Percentiles rank a stretch among this genome's conserved stretches.
phyloP scores from a whole-genome alignment of 2,888 invertebrate genomes.

The Hanleya hanleyi region DNA sequence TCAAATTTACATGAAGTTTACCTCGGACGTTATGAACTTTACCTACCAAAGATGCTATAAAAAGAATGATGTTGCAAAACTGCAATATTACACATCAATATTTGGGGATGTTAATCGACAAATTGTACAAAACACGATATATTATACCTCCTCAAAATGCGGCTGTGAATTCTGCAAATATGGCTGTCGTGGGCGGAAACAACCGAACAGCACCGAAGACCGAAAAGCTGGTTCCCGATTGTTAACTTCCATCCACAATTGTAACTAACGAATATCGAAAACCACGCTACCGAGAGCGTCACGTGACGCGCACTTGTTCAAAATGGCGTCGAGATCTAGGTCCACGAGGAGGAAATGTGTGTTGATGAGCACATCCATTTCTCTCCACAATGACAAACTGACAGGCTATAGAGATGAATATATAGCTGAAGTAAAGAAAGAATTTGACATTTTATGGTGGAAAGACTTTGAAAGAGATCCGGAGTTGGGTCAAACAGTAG shows the following conservation, averaged over 20 bases:
- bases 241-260: too few relatives aligned
- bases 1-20: too few relatives aligned
- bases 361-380: neutral
- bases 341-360: neutral
- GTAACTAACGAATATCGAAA: too few relatives aligned
- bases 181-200: neutral
- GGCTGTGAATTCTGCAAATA: slow-evolving; percentile 2
- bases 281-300: too few relatives aligned
- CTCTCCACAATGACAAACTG: neutral
- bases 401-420: neutral
- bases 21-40: too few relatives aligned
- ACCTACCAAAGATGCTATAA: too few relatives aligned
- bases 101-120: too few relatives aligned
- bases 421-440: neutral
- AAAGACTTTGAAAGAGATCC: slow-evolving; percentile 3
- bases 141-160: slow-evolving; percentile 1
- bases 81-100: too few relatives aligned
- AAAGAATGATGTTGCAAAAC: too few relatives aligned
- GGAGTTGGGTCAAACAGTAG: neutral
- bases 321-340: neutral
- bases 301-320: neutral
- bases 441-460: neutral
- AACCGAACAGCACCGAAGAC: neutral
- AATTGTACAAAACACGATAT: neutral
- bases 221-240: too few relatives aligned